Conservation (phyloP, 2,888 invertebrate genomes). For the Trichogramma dendrolimi region DNA sequence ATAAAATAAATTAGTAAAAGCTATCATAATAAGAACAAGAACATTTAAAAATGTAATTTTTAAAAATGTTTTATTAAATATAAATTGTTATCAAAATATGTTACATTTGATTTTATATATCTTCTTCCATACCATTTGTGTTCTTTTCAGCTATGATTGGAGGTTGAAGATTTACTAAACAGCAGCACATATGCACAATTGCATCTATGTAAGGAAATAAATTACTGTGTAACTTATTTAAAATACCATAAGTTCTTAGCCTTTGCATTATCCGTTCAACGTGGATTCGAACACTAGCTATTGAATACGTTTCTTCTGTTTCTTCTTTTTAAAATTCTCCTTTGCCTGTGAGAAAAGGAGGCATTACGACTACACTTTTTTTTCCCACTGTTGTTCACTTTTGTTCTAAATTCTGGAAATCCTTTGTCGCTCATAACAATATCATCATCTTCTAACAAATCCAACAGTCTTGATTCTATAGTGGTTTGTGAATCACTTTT, state of each 20-base stretch:
- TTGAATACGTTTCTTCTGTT: constrained; percentile 8
- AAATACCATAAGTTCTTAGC: constrained; percentile 22
- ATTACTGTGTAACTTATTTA: constrained; percentile 18
- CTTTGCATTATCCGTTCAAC: constrained; percentile 26
- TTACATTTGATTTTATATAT: no score
- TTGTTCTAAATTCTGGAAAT: constrained; percentile 25
- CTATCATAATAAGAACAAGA: no score
- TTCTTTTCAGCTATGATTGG: constrained; percentile 1
- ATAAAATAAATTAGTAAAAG: no score
- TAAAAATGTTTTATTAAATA: no score
- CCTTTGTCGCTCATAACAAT: constrained; percentile 31
- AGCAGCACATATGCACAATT: constrained; percentile 27
- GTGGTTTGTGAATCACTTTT: constrained; percentile 30
- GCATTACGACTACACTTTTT: constrained; percentile 18
- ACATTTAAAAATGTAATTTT: no score
- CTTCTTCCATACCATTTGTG: no score
- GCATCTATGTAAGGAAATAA: constrained; percentile 20
- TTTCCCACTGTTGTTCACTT: constrained; percentile 21
- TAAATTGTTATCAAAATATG: no score
- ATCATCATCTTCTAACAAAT: constrained; percentile 27
- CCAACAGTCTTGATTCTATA: constrained; percentile 27
- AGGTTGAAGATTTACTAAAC: constrained; percentile 27
- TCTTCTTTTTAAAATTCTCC: constrained; percentile 11
- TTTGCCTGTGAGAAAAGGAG: constrained; percentile 10
- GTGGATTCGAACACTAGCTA: constrained; percentile 12